Base-by-base conservation (phyloP, 2,113 vertebrate species). In the Cryptotis parvus region DNA sequence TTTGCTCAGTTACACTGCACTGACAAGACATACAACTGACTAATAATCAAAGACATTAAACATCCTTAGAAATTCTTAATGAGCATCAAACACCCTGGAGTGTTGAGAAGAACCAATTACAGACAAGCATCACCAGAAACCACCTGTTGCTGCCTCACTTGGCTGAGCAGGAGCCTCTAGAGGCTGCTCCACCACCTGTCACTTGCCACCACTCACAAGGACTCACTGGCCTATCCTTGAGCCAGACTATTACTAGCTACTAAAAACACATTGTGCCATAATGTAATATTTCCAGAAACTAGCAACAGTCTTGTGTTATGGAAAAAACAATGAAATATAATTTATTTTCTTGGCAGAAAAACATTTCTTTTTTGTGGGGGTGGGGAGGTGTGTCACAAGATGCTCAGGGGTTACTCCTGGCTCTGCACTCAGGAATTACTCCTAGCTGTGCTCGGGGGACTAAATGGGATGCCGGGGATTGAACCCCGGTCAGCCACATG, bases 221-320 rank as follows among this genome's bases (percentile, higher is more conserved):
- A 12, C 27, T 27, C 61, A 26, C 61, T 65, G 29, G 63, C 26
- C 29, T 65, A 12, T 10, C 29, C 61, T 29, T 65, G 18, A 65
- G 20, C 49, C 49, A 58, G 4, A 83, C 37, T 69, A 8, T 49
- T 26, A n/a, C 4, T 76, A n/a, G n/a, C 73, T 61, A 88, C 79
- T 91, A 70, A 81, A 79, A 78, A 45, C 52, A 92, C 12, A 72
- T 87, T 77, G 84, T 77, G 77, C 89, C 22, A 79, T 29, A 76
- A 72, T n/a, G 73, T 41, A 79, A 74, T 58, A 93, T 88, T 94
- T 75, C 75, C 41, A 69, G 92, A 92, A 90, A n/a, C 63, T 84
- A 95, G n/a, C n/a, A 90, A 82, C 3, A 72, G 33, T 68, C 2
- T 92, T n/a, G 45, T 76, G 35, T 65, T 81, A 27, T 41, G 27